phyloP scores from a whole-genome alignment of 1,140 invertebrate species.

The Scylla paramamosain region DNA sequence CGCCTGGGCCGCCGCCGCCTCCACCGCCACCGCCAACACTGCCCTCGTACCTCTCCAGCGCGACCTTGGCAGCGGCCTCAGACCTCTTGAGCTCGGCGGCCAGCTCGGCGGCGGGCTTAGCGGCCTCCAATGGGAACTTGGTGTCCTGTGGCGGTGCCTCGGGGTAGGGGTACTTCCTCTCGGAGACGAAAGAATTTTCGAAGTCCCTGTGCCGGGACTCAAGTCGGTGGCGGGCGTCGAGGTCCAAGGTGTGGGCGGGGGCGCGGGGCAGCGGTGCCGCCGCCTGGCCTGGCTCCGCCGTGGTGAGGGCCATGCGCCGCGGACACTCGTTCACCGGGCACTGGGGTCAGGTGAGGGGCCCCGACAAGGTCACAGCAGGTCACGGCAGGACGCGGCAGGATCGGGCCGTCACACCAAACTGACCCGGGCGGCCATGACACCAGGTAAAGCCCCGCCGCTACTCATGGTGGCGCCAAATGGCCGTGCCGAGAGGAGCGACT shows the following conservation, averaged over 20 bases:
- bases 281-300: conserved; percentile 56
- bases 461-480: conserved; percentile 63
- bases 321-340: neutral
- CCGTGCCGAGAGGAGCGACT: conserved; percentile 42
- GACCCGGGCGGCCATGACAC: conserved; percentile 62
- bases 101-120: conserved; percentile 52
- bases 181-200: conserved; percentile 51
- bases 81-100: conserved; percentile 59
- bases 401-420: conserved; percentile 42
- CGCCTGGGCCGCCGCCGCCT: neutral
- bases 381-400: neutral
- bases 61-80: conserved; percentile 74
- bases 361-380: conserved; percentile 37
- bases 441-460: conserved; percentile 23
- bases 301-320: conserved; percentile 64
- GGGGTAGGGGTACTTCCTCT: conserved; percentile 51
- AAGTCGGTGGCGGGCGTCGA: conserved; percentile 58
- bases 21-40: conserved; percentile 34
- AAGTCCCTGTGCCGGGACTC: conserved; percentile 63
- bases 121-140: conserved; percentile 60
- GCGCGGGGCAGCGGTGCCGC: conserved; percentile 46
- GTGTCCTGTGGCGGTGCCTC: conserved; percentile 55
- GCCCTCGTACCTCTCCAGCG: conserved; percentile 69
- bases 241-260: conserved; percentile 32
- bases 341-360: neutral